These are phyloP conservation scores for Menura novaehollandiae DNA, from an alignment of 2,113 vertebrate species.

Conservation along the genomic window DNA sequence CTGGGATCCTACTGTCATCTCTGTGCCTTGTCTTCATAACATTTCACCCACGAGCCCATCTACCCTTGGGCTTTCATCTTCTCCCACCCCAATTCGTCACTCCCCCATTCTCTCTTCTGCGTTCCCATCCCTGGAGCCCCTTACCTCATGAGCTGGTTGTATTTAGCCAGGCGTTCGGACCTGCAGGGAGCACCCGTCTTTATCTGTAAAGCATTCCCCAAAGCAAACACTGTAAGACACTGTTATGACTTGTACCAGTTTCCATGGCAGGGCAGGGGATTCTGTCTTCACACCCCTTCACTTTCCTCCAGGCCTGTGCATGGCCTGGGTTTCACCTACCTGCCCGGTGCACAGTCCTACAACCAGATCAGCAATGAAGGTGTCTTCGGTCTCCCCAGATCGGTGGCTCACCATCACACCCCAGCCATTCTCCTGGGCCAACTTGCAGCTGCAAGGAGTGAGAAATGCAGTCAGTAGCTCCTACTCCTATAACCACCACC, in stretches of 20 bases:
- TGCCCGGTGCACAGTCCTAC: constrained; percentile 94
- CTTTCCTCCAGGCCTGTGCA: background rate
- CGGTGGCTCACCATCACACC: constrained; percentile 96
- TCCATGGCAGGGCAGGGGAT: background rate
- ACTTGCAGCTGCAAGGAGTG: constrained; percentile 78
- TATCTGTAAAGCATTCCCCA: constrained; percentile 77
- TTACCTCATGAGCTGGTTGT: constrained; percentile 95
- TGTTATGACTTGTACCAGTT: background rate
- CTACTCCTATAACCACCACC: background rate
- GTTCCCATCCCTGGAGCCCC: background rate
- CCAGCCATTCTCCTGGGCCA: constrained; percentile 95
- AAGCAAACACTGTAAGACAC: constrained; percentile 3
- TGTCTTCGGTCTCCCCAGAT: constrained; percentile 93
- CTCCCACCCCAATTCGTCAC: background rate
- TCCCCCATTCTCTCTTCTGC: background rate
- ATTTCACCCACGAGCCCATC: background rate
- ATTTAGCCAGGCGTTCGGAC: constrained; percentile 92
- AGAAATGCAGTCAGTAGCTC: background rate
- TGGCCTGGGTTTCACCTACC: constrained; percentile 67
- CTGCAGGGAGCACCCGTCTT: constrained; percentile 93
- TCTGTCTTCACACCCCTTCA: background rate
- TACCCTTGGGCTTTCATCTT: background rate
- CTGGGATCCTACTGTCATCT: background rate
- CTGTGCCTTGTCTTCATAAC: background rate
- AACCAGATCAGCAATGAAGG: constrained; percentile 92